Evolutionary conservation across 2,113 vertebrate species (phyloP).

Genomic region (Syngnathus scovelli): DNA sequence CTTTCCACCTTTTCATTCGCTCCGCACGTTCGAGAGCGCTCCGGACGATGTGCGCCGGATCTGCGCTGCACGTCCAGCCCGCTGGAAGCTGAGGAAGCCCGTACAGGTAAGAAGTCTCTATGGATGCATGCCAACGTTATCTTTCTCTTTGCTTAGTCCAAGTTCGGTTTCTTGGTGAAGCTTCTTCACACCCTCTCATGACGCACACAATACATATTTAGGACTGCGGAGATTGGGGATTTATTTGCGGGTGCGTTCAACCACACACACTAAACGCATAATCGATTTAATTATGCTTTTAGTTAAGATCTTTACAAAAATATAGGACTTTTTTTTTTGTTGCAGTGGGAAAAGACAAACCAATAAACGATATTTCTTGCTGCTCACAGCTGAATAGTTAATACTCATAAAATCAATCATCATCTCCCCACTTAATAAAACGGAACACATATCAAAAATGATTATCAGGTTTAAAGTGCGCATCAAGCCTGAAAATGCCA

Average conservation of each 20-base stretch:
- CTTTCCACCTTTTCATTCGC: slow-evolving; percentile 1
- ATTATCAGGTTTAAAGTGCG: neutral
- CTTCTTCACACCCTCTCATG: neutral
- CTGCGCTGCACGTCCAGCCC: slow-evolving; percentile 8
- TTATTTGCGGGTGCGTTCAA: neutral
- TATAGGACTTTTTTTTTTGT: neutral
- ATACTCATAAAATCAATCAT: neutral
- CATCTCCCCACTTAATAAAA: neutral
- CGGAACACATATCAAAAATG: neutral
- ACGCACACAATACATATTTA: neutral
- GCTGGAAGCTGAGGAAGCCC: slow-evolving; percentile 29
- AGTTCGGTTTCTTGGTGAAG: neutral
- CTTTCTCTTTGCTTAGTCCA: neutral
- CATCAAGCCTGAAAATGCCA: neutral
- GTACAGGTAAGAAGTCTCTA: slow-evolving; percentile 49
- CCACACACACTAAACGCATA: neutral
- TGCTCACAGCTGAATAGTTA: neutral
- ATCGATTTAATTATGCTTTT: neutral
- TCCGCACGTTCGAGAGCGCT: neutral
- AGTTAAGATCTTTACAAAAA: neutral
- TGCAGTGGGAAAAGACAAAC: neutral
- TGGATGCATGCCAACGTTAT: neutral
- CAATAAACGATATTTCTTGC: neutral
- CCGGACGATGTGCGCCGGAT: slow-evolving; percentile 34
- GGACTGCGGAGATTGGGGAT: neutral